These are phyloP conservation scores for Lycophotia porphyrea DNA, from an alignment of 2,888 invertebrate genomes.

Conservation along the genomic window DNA sequence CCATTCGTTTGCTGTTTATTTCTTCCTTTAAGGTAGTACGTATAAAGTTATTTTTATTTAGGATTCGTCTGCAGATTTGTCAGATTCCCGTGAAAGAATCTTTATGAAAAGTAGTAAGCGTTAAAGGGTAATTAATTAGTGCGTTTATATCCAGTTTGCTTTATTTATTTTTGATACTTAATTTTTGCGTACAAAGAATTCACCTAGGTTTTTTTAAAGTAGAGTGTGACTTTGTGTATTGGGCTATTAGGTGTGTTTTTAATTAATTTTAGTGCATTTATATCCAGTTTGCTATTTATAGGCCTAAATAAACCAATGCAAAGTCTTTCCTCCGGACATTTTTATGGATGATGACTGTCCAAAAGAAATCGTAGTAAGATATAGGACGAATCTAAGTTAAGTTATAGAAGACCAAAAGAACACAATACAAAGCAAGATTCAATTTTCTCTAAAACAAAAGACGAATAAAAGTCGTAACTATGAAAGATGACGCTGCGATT, in stretches of 20 bases:
- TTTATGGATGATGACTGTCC: not conserved
- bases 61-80: not conserved
- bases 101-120: not conserved
- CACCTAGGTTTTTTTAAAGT: too few species aligned
- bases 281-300: too few species aligned
- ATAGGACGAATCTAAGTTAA: not conserved
- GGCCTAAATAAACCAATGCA: not conserved
- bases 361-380: not conserved
- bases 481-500: slow-evolving; percentile 57
- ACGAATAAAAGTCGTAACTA: slow-evolving; percentile 45
- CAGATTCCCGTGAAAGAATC: not conserved
- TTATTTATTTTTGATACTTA: not conserved
- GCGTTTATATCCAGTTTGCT: not conserved
- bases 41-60: not conserved
- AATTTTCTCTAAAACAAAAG: slow-evolving; percentile 54
- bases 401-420: slow-evolving; percentile 12
- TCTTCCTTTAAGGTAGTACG: not conserved
- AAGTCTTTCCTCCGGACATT: not conserved
- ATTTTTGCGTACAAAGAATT: not conserved
- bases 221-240: not conserved
- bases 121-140: not conserved
- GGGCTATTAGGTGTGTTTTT: too few species aligned
- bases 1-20: slow-evolving; percentile 31
- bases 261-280: too few species aligned
- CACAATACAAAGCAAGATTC: slow-evolving; percentile 29